Base-by-base conservation (phyloP, 1,140 invertebrate genomes). In the Drosophila willistoni region DNA sequence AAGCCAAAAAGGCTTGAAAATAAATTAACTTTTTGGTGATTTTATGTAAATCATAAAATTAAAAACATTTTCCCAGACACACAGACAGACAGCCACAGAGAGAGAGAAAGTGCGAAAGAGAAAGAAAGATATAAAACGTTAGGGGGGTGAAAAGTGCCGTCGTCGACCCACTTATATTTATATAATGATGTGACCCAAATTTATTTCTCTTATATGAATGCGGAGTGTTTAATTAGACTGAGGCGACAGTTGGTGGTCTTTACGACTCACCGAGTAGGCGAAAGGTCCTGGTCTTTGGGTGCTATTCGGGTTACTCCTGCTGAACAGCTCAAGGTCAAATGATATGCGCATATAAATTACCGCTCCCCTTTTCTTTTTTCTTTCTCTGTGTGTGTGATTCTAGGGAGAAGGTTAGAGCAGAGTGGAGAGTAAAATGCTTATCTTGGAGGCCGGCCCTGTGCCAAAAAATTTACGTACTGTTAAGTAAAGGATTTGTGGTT, bases 171-270 rank as follows among this genome's bases (percentile, higher is more conserved):
- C 86, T 84, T 87, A 84, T 87, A 87, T 84, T 87, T 84, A 89
- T 87, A 89, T 87, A 87, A 87, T 82, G 84, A 87, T 87, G 84
- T 87, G 84, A 87, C 84, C 84, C 81, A 87, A 87, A 87, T 87
- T 87, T 84, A 87, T 89, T 83, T 84, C 84, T 89, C 67, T 51
- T 77, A 78, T 87, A 81, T 80, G 84, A 29, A 59, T 51, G 44
- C 44, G 44, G 69, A 90, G 84, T 90, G 84, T 87, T 90, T 87
- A 87, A 87, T 87, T 87, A 87, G 84, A 87, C 71, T 78, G 70
- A 69, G 56, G 67, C 80, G 80, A 83, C 80, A 79, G 80, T 83
- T 71, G 73, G 64, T 83, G 79, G 75, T 70, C 75, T 68, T 87
- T 82, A 82, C 79, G 82, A 82, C 64, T 79, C 79, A 63, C 41